Evolutionary conservation across 2,113 vertebrate species (phyloP).

Genomic region (Aleadryas rufinucha): DNA sequence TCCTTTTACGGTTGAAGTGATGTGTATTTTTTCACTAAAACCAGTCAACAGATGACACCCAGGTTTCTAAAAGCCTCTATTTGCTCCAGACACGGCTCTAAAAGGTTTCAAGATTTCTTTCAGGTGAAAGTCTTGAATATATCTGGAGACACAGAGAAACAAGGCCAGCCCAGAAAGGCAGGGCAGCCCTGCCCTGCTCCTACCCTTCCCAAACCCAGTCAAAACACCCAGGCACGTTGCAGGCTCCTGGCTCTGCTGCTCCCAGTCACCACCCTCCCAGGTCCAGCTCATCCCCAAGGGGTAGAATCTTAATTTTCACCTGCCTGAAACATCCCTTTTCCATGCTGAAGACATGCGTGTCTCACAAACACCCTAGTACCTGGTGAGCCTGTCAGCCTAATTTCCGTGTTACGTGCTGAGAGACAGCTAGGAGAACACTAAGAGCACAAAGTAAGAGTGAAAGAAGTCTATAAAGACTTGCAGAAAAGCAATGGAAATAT

Average conservation of each 20-base stretch:
- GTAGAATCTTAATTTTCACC: not conserved
- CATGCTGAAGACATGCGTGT: not conserved
- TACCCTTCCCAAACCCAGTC: not conserved
- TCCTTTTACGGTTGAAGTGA: not conserved
- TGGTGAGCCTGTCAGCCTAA: not conserved
- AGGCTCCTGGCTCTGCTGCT: not conserved
- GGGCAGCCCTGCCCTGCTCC: not conserved
- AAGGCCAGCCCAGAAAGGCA: not conserved
- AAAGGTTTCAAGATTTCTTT: not conserved
- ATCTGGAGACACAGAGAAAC: accelerated
- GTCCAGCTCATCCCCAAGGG: not conserved
- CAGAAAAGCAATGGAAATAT: not conserved
- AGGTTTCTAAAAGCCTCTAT: not conserved
- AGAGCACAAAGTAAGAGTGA: not conserved
- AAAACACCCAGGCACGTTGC: accelerated
- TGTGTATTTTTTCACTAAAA: not conserved
- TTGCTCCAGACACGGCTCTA: not conserved
- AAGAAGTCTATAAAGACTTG: not conserved
- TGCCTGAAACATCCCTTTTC: not conserved
- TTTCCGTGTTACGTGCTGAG: not conserved
- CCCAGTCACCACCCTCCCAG: not conserved
- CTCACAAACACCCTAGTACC: not conserved
- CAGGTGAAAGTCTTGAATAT: not conserved
- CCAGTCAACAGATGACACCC: not conserved
- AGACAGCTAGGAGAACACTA: accelerated